Conservation (phyloP, 2,888 invertebrate species). For the Platycnemis pennipes region DNA sequence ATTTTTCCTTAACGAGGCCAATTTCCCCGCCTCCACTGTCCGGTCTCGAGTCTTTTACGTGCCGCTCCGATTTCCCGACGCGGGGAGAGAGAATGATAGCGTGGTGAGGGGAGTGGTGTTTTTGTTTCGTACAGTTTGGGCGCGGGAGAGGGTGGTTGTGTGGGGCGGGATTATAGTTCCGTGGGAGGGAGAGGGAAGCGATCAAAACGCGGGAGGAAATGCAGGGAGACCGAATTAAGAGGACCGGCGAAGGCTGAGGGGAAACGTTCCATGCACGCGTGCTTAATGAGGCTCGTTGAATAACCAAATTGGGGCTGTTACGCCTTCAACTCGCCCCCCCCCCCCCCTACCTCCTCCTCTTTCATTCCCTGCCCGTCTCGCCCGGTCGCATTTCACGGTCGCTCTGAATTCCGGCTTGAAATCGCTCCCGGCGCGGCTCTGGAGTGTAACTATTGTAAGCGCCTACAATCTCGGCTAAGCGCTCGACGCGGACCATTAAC, state of each 20-base stretch:
- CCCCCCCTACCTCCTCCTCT: not conserved
- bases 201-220: not conserved
- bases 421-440: too few species aligned
- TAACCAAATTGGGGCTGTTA: conserved; percentile 46
- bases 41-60: not conserved
- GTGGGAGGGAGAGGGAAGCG: not conserved
- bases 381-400: not conserved
- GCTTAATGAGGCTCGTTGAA: conserved; percentile 53
- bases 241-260: not conserved
- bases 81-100: not conserved
- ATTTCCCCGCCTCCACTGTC: not conserved
- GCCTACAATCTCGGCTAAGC: too few species aligned
- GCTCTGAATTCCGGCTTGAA: too few species aligned
- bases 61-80: not conserved
- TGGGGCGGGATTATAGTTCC: not conserved
- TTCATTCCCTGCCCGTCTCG: not conserved
- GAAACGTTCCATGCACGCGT: conserved; percentile 40
- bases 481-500: too few species aligned
- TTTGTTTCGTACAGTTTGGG: too few species aligned
- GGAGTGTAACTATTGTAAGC: too few species aligned
- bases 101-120: not conserved
- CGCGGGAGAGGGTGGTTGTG: too few species aligned
- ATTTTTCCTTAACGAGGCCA: conserved; percentile 17
- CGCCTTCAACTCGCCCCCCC: not conserved
- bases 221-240: conserved; percentile 29